Evolutionary conservation across 2,113 vertebrate genomes (phyloP), one percentile per base, ranked within the genome.

Genomic region (Laterallus jamaicensis): DNA sequence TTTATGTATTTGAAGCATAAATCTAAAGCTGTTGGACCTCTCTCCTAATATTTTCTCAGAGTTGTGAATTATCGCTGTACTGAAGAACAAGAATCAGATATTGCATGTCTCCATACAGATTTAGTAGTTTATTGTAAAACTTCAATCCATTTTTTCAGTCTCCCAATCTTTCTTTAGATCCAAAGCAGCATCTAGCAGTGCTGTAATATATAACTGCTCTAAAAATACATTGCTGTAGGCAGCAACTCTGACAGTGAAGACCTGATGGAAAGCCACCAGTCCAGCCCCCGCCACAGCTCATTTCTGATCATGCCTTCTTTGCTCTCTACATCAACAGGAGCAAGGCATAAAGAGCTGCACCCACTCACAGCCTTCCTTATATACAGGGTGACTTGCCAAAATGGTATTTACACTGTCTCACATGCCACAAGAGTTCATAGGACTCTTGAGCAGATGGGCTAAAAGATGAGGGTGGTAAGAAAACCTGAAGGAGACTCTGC

Each of bases 201-300:
- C 93, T 75, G 66, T 67, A 93, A 91, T 89, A 91, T 66, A 58
- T 82, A 95, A 91, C 87, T 70, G 15, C 74, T 95, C 90, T 91
- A 95, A 94, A 97, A 92, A 93, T 96, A 66, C 1, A 44, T 49
- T 37, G 29, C 44, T 73, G 95, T 95, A 95, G 96, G 93, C 91
- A 95, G 93, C 50, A 87, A 58, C 44, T 95, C 67, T 87, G 86
- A 95, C 86, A 95, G 93, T 29, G 28, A 95, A 85, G 90, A 80
- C 84, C 93, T 95, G 87, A 94, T 76, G 49, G 84, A 94, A 94
- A 62, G 13, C 70, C 89, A 95, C 84, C 74, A 73, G 91, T 85
- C 67, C 94, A 95, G 75, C 91, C 91, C 91, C 84, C 91, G 1
- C 40, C 74, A 47, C 7, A 6, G 67, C 63, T 42, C 60, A 75